Evolutionary conservation across 2,888 invertebrate species (phyloP).

Genomic region (Andrena bicolor): DNA sequence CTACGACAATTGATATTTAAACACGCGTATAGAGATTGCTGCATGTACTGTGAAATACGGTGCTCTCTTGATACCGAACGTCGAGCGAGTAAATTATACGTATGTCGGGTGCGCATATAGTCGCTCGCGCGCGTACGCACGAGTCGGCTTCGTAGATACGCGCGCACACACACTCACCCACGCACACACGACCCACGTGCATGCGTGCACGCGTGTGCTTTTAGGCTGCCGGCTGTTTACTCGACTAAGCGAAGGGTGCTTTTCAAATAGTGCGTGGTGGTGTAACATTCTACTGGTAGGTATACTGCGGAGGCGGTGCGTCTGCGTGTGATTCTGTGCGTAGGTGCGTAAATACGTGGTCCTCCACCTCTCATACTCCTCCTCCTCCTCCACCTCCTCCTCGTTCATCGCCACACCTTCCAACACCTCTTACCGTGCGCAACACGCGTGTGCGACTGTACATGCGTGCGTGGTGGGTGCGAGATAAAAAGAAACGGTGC

Average conservation of each 20-base stretch:
- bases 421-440: constrained; percentile 25
- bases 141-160: constrained; percentile 49
- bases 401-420: too few relatives aligned
- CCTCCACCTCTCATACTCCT: neutral
- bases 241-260: constrained; percentile 36
- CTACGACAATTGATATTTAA: constrained; percentile 68
- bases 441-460: constrained; percentile 69
- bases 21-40: constrained; percentile 43
- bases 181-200: constrained; percentile 54
- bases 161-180: constrained; percentile 51
- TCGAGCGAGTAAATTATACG: constrained; percentile 21
- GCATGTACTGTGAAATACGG: constrained; percentile 49
- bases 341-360: constrained; percentile 44
- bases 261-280: constrained; percentile 56
- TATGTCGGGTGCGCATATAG: constrained; percentile 32
- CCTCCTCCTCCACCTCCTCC: neutral
- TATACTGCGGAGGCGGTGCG: constrained; percentile 21
- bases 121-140: constrained; percentile 40
- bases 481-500: constrained; percentile 72
- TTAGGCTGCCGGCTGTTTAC: constrained; percentile 35
- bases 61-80: constrained; percentile 38
- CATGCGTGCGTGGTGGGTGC: constrained; percentile 78
- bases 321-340: constrained; percentile 38
- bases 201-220: constrained; percentile 51
- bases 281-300: constrained; percentile 15